Evolutionary conservation across 2,888 invertebrate species (phyloP).

Genomic region (Epinotia ramella): DNA sequence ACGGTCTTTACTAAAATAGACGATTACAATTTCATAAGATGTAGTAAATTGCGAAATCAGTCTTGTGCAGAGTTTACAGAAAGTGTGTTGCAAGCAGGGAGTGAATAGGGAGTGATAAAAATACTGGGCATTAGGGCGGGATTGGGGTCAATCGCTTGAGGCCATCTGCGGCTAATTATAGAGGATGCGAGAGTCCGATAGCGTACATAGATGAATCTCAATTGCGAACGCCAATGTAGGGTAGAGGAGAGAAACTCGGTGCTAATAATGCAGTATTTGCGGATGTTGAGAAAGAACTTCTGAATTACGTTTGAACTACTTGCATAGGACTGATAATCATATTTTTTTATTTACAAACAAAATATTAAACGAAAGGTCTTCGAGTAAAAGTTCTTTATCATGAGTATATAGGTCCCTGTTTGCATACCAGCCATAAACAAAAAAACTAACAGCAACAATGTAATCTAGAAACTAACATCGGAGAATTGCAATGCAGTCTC

Average conservation of each 20-base stretch:
- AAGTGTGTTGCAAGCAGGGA: constrained; percentile 55
- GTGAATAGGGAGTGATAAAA: constrained; percentile 73
- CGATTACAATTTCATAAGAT: too few species aligned
- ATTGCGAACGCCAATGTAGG: constrained; percentile 64
- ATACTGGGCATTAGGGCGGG: constrained; percentile 78
- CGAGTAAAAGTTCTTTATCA: not conserved
- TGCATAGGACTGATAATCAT: not conserved
- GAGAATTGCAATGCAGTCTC: constrained; percentile 8
- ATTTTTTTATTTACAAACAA: not conserved
- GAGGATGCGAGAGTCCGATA: constrained; percentile 72
- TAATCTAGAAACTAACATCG: constrained; percentile 24
- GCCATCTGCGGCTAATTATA: constrained; percentile 84
- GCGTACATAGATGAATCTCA: constrained; percentile 70
- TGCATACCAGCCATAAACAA: constrained; percentile 2
- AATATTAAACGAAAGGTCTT: not conserved
- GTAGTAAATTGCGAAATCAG: not conserved
- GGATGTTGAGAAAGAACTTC: constrained; percentile 46
- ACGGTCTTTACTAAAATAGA: constrained; percentile 20
- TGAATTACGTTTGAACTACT: constrained; percentile 15
- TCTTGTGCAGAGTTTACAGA: constrained; percentile 2
- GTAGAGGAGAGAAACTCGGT: constrained; percentile 51
- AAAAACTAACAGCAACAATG: constrained; percentile 14
- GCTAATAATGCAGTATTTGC: constrained; percentile 51
- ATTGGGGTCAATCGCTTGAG: constrained; percentile 84
- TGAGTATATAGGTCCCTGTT: too few species aligned